Conservation (phyloP, 2,113 vertebrate species). For the Coreoperca whiteheadi region DNA sequence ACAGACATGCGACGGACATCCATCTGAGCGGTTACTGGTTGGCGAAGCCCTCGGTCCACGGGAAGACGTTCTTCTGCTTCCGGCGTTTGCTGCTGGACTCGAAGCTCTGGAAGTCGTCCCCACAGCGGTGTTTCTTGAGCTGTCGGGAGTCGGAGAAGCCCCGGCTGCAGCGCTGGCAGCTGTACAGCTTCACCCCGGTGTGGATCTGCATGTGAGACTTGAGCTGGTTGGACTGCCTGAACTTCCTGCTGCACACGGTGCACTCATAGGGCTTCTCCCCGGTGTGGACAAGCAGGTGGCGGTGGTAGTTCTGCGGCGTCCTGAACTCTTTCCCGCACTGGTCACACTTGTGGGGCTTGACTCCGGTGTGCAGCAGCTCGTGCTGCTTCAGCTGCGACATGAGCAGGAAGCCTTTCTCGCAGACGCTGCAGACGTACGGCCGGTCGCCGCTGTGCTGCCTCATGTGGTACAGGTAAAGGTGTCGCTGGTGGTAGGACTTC, state of each 20-base stretch:
- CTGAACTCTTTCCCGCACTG: conserved; percentile 74
- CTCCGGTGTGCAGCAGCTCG: conserved; percentile 73
- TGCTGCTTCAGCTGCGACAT: conserved; percentile 77
- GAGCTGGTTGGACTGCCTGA: conserved; percentile 79
- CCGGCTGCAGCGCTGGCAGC: conserved; percentile 61
- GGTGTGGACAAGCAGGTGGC: conserved; percentile 77
- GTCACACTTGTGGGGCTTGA: conserved; percentile 72
- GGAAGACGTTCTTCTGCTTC: conserved; percentile 26
- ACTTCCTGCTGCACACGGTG: conserved; percentile 61
- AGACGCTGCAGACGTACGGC: conserved; percentile 77
- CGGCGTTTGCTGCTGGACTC: conserved; percentile 11
- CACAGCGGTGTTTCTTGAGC: conserved; percentile 78
- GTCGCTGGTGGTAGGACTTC: conserved; percentile 71
- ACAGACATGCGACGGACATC: not conserved
- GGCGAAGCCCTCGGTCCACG: conserved; percentile 47
- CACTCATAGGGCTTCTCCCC: conserved; percentile 79
- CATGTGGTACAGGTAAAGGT: conserved; percentile 72
- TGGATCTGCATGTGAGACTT: conserved; percentile 82
- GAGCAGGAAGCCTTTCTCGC: conserved; percentile 80
- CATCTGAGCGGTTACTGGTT: not conserved
- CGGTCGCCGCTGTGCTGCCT: conserved; percentile 70
- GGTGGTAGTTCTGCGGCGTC: conserved; percentile 73
- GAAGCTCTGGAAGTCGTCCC: fast-evolving
- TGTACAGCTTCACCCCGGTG: conserved; percentile 77
- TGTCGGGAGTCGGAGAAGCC: conserved; percentile 80